phyloP scores from a whole-genome alignment of 2,113 vertebrate genomes.

The Phoxinus phoxinus region DNA sequence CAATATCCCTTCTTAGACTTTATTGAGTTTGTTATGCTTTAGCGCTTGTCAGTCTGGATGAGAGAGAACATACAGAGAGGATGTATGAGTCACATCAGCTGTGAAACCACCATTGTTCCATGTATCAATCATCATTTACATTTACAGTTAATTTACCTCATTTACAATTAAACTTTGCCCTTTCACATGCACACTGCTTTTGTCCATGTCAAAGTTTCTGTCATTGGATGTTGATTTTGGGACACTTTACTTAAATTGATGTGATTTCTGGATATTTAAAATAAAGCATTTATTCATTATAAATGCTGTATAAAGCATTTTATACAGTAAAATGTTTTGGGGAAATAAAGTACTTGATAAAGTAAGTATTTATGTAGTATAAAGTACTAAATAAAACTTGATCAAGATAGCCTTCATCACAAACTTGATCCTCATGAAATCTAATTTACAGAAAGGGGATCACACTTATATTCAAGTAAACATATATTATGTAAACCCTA shows the following conservation, averaged over 20 bases:
- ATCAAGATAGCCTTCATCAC: too few species aligned
- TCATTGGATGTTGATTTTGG: neutral
- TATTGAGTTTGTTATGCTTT: neutral
- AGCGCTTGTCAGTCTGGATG: neutral
- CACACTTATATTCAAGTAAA: neutral
- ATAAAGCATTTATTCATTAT: neutral
- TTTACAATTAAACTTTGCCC: neutral
- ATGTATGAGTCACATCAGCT: neutral
- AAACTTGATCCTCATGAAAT: neutral
- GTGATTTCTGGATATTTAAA: neutral
- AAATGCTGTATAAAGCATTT: too few species aligned
- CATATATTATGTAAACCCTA: neutral
- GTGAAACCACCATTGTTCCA: neutral
- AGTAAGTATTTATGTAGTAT: too few species aligned
- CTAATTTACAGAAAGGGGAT: neutral
- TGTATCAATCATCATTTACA: neutral
- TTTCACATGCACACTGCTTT: neutral
- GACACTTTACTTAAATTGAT: neutral
- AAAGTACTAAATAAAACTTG: too few species aligned
- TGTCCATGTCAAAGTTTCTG: neutral
- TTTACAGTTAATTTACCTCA: neutral
- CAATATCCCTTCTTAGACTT: neutral
- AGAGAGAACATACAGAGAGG: neutral
- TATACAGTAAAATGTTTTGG: neutral
- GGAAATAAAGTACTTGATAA: neutral